Evolutionary conservation across 2,113 vertebrate genomes (phyloP).

Genomic region (Tetraodon nigroviridis): DNA sequence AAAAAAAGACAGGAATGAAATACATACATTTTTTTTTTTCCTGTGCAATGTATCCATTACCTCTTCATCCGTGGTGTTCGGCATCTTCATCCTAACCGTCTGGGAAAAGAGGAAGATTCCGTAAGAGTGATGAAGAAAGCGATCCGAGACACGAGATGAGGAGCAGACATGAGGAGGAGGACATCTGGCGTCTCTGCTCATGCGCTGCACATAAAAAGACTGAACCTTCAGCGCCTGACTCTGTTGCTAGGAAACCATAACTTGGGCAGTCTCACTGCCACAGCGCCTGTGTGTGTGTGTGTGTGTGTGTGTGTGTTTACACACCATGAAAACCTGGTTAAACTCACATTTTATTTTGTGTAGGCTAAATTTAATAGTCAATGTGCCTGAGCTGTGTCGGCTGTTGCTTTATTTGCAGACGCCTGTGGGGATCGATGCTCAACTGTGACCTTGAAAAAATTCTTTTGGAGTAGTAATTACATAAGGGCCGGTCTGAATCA

Average conservation of each 20-base stretch:
- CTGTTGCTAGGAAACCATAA: constrained; percentile 76
- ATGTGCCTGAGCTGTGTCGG: background rate
- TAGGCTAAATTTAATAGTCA: no score
- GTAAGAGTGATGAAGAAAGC: constrained; percentile 4
- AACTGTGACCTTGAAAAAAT: constrained; percentile 46
- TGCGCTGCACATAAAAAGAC: constrained; percentile 21
- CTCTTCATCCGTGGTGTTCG: constrained; percentile 4
- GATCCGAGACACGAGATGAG: constrained; percentile 13
- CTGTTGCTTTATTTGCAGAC: constrained; percentile 6
- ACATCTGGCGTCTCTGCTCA: constrained; percentile 27
- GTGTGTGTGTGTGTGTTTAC: constrained; percentile 34
- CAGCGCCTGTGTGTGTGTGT: constrained; percentile 16
- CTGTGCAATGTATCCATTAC: constrained; percentile 10
- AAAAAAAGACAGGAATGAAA: background rate
- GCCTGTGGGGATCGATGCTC: background rate
- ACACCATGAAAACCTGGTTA: constrained; percentile 27
- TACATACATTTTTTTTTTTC: no score
- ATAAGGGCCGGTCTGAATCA: constrained; percentile 32
- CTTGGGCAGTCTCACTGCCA: constrained; percentile 44
- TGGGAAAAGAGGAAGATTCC: constrained; percentile 17
- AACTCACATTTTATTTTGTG: constrained; percentile 6
- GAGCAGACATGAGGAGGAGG: constrained; percentile 14
- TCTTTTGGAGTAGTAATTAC: constrained; percentile 15
- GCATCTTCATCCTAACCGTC: constrained; percentile 20
- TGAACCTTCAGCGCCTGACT: constrained; percentile 42